Conservation (phyloP, 2,888 invertebrate species). For the Hypena proboscidalis region DNA sequence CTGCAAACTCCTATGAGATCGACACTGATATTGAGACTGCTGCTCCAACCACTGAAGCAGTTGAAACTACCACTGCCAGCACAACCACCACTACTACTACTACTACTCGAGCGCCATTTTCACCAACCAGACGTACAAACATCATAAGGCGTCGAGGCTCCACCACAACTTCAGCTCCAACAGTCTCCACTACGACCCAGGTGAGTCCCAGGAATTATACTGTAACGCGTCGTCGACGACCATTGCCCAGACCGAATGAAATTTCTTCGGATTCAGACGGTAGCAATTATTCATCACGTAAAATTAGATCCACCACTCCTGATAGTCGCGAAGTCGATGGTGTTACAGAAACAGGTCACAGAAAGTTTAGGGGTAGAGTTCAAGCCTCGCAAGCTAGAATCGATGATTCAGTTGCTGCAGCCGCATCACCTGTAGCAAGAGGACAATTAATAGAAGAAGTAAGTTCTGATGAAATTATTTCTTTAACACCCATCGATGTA, state of each 20-base stretch:
- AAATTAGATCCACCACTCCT: slow-evolving; percentile 79
- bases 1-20: slow-evolving; percentile 55
- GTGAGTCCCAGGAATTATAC: slow-evolving; percentile 85
- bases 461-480: slow-evolving; percentile 80
- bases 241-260: slow-evolving; percentile 70
- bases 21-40: slow-evolving; percentile 54
- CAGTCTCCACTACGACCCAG: slow-evolving; percentile 68
- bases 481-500: slow-evolving; percentile 81
- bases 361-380: slow-evolving; percentile 61
- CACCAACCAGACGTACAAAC: slow-evolving; percentile 51
- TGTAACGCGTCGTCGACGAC: slow-evolving; percentile 74
- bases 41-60: slow-evolving; percentile 50
- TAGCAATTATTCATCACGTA: slow-evolving; percentile 57
- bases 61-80: slow-evolving; percentile 56
- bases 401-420: slow-evolving; percentile 72
- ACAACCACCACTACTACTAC: slow-evolving; percentile 55
- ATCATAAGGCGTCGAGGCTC: slow-evolving; percentile 60
- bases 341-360: slow-evolving; percentile 36
- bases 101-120: slow-evolving; percentile 36
- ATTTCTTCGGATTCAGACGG: slow-evolving; percentile 70
- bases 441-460: slow-evolving; percentile 61
- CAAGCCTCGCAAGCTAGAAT: slow-evolving; percentile 44
- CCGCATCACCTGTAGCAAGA: slow-evolving; percentile 66
- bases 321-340: slow-evolving; percentile 72
- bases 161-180: slow-evolving; percentile 56